These are phyloP conservation scores for Sphaerodactylus townsendi DNA, from an alignment of 2,113 vertebrate genomes.

Conservation along the genomic window DNA sequence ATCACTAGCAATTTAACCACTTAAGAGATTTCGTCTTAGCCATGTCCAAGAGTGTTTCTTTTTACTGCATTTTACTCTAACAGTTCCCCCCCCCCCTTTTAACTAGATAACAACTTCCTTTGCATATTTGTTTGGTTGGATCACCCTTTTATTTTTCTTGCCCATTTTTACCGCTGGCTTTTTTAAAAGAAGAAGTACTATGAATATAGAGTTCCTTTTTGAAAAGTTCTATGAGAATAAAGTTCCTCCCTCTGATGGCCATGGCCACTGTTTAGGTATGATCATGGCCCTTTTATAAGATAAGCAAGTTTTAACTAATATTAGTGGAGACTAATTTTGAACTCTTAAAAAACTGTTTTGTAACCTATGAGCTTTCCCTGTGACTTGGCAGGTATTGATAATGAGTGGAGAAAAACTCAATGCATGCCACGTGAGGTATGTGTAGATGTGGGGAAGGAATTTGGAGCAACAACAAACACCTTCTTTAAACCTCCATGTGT, in stretches of 20 bases:
- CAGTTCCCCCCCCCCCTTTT: neutral
- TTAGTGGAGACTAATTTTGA: conserved; percentile 28
- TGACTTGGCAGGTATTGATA: conserved; percentile 93
- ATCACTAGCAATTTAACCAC: too few relatives aligned
- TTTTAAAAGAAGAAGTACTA: neutral
- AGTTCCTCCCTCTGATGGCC: neutral
- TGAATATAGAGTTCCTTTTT: neutral
- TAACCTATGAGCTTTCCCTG: conserved; percentile 73
- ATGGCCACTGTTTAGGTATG: neutral
- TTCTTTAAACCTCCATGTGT: conserved; percentile 99
- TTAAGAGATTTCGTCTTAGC: neutral
- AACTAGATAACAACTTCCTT: neutral
- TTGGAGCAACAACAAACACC: conserved; percentile 95
- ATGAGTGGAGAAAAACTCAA: conserved; percentile 97
- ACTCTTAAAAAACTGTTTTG: conserved; percentile 55
- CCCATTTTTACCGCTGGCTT: neutral
- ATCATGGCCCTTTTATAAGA: conserved; percentile 22
- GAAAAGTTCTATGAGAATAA: neutral
- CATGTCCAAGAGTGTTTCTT: neutral
- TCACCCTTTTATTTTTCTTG: neutral
- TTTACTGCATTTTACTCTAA: neutral
- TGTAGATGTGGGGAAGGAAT: conserved; percentile 98
- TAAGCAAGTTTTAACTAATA: conserved; percentile 18
- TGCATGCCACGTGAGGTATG: conserved; percentile 97
- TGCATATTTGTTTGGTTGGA: neutral